Evolutionary conservation across 1,140 invertebrate species (phyloP), one percentile per base, ranked within the genome.

Genomic region (Atta colombica): DNA sequence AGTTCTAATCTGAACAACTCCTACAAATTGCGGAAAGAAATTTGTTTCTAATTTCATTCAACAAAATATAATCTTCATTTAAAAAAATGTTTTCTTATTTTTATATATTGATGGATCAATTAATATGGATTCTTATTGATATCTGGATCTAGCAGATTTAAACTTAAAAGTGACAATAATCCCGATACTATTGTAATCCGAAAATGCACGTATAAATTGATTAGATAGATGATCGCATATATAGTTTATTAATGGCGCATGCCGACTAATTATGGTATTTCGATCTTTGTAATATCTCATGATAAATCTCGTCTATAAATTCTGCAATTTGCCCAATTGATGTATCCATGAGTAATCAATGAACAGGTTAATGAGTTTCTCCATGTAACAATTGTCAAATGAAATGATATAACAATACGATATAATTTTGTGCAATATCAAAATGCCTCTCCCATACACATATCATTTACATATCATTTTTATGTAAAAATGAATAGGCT

Each of bases 271-370:
- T 84, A 84, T 74, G 69, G 39, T 75, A 75, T 61, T 84, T 75
- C 55, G 69, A 84, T 84, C 69, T 84, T 84, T 58, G 80, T 84
- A 84, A 75, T 84, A 75, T 74, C 68, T 74, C 80, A 14, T 31
- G 68, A 82, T 74, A 72, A 84, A 84, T 75, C 80, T 84, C 80
- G n/a, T 75, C 80, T 84, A 84, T 61, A 84, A 84, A 75, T 84
- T 49, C 69, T 75, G 39, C 14, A 60, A 84, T 84, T 84, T 75
- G 55, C 74, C 55, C 55, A 75, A 61, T 51, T 82, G 80, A 82
- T 72, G 68, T n/a, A 74, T 74, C 25, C 68, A 18, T 61, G 68
- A 82, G 55, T 84, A 75, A 74, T 84, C 69, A 75, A 75, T 84
- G 80, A 61, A 28, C 69, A 61, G 69, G 55, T 84, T 84, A 84